Evolutionary conservation across 2,797 vertebrate species (phyloP).

Genomic region (Danionella dracula): DNA sequence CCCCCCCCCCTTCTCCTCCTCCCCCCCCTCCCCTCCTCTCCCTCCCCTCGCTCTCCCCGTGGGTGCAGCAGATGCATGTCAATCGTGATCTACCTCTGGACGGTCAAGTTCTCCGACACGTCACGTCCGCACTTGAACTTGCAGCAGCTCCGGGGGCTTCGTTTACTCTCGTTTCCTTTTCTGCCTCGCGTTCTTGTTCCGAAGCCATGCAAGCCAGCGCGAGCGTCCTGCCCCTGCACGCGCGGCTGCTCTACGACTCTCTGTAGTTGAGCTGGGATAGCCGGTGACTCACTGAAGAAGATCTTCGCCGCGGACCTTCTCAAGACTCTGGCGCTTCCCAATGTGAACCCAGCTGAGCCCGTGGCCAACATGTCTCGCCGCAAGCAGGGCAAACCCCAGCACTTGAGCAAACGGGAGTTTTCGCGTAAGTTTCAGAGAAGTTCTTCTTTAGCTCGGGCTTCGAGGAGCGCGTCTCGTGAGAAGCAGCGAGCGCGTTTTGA

Average conservation of each 20-base stretch:
- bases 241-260: slow-evolving; percentile 89
- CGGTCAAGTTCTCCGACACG: slow-evolving; percentile 99
- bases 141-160: slow-evolving; percentile 89
- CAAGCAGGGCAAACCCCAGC: slow-evolving; percentile 99
- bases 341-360: slow-evolving; percentile 91
- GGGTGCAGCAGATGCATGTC: slow-evolving; percentile 85
- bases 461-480: background rate
- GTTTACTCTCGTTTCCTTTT: slow-evolving; percentile 74
- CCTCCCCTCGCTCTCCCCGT: slow-evolving; percentile 74
- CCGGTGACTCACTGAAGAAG: slow-evolving; percentile 93
- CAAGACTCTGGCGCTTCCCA: slow-evolving; percentile 85
- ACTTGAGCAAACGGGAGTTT: slow-evolving; percentile 99
- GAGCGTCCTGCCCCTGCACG: slow-evolving; percentile 80
- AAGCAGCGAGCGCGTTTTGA: background rate
- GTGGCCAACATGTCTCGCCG: slow-evolving; percentile 95
- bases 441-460: slow-evolving; percentile 37
- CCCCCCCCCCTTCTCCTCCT: slow-evolving; percentile 80
- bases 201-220: slow-evolving; percentile 92
- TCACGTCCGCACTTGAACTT: slow-evolving; percentile 99
- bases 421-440: slow-evolving; percentile 87
- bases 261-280: slow-evolving; percentile 86
- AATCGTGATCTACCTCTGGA: slow-evolving; percentile 86
- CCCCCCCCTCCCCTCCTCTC: slow-evolving; percentile 82
- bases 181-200: slow-evolving; percentile 58
- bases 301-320: slow-evolving; percentile 89